Conservation (phyloP, 2,113 vertebrate species). For the Eulemur rufifrons region DNA sequence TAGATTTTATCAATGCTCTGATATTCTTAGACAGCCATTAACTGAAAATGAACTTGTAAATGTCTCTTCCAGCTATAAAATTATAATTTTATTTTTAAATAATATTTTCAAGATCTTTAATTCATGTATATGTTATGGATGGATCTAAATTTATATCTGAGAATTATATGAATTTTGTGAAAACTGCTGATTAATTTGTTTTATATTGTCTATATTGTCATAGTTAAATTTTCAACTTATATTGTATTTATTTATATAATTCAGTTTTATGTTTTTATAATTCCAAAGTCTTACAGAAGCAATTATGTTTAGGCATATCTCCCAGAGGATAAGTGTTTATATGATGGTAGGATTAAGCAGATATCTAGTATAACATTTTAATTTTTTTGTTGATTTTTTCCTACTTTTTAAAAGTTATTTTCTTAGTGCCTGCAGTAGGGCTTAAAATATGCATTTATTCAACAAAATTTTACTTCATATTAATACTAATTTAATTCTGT, state of each 20-base stretch:
- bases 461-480: background rate
- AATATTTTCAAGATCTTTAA: background rate
- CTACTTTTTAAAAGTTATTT: background rate
- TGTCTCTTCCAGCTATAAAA: background rate
- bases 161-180: background rate
- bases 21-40: background rate
- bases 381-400: background rate
- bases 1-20: background rate
- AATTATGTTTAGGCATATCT: background rate
- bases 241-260: background rate
- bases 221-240: background rate
- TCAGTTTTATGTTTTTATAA: background rate
- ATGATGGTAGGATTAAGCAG: background rate
- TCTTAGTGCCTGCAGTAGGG: background rate
- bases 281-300: background rate
- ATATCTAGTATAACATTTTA: background rate
- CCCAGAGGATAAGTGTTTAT: background rate
- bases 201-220: background rate
- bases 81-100: background rate
- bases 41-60: background rate
- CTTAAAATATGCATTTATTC: background rate
- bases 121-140: background rate
- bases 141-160: background rate
- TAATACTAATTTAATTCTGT: background rate
- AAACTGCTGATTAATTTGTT: background rate